phyloP scores from a whole-genome alignment of 2,888 invertebrate species.

The Isoperla grammatica region DNA sequence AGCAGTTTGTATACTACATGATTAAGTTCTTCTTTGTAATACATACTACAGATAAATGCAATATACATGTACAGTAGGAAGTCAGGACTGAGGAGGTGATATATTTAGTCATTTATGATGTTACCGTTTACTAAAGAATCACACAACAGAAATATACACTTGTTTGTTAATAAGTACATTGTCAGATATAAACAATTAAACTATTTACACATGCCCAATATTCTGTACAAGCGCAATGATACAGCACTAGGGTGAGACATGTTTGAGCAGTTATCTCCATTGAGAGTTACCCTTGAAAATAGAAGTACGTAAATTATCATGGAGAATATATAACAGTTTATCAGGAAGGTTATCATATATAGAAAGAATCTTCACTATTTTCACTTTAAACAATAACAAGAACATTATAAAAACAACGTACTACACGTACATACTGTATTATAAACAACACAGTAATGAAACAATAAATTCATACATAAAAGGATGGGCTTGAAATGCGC shows the following conservation, averaged over 20 bases:
- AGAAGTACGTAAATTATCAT: conserved; percentile 14
- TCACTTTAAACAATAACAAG: conserved; percentile 24
- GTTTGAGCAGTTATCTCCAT: conserved; percentile 26
- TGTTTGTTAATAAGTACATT: conserved; percentile 24
- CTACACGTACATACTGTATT: conserved; percentile 26
- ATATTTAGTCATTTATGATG: conserved; percentile 22
- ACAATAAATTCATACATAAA: conserved; percentile 8
- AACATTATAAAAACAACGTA: conserved; percentile 30
- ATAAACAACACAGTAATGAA: conserved; percentile 16
- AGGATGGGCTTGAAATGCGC: conserved; percentile 14
- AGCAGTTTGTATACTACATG: too few relatives aligned
- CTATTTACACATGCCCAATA: conserved; percentile 20
- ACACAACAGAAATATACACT: conserved; percentile 31
- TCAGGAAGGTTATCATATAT: conserved; percentile 23
- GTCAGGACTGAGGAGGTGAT: too few relatives aligned
- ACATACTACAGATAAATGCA: too few relatives aligned
- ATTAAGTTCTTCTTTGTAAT: too few relatives aligned
- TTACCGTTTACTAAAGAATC: conserved; percentile 31
- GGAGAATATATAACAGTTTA: conserved; percentile 14
- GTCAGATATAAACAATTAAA: conserved; percentile 19
- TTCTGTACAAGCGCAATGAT: conserved; percentile 22
- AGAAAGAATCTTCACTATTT: conserved; percentile 19
- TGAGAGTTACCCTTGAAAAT: conserved; percentile 17
- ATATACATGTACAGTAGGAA: too few relatives aligned
- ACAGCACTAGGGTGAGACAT: conserved; percentile 23